These are phyloP conservation scores for Danionella dracula DNA, from an alignment of 2,797 vertebrate species.

Conservation along the genomic window DNA sequence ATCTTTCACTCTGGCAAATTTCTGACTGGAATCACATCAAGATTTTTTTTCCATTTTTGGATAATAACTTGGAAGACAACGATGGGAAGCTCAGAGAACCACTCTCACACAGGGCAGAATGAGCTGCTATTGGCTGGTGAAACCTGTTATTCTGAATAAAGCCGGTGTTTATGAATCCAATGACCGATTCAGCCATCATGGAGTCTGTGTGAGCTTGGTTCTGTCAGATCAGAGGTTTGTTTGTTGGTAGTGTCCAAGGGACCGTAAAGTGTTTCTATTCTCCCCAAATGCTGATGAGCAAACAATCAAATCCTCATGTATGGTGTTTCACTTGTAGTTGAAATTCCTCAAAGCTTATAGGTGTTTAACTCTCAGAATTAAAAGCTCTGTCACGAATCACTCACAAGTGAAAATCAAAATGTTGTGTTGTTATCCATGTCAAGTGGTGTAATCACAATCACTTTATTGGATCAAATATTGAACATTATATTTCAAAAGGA, in stretches of 20 bases:
- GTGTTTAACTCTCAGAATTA: not conserved
- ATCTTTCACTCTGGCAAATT: slow-evolving; percentile 1
- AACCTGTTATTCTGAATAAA: not conserved
- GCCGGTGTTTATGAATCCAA: slow-evolving; percentile 4
- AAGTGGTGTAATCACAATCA: no score
- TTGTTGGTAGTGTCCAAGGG: slow-evolving; percentile 14
- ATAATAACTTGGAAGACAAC: not conserved
- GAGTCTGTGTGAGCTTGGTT: slow-evolving; percentile 14
- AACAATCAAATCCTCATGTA: slow-evolving; percentile 11
- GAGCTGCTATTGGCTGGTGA: not conserved
- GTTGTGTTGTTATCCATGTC: no score
- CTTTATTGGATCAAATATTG: no score
- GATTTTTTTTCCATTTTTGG: not conserved
- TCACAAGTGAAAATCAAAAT: no score
- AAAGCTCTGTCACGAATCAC: not conserved
- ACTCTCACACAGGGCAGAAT: not conserved
- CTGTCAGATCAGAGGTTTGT: slow-evolving; percentile 3
- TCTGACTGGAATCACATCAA: not conserved
- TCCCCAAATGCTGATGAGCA: not conserved
- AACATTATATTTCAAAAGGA: no score
- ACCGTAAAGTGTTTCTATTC: slow-evolving; percentile 1
- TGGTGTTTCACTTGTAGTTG: slow-evolving; percentile 10
- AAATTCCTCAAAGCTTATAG: not conserved
- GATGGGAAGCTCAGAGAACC: slow-evolving; percentile 1
- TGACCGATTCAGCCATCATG: not conserved